Evolutionary conservation across 2,888 invertebrate species (phyloP).

Genomic region (Mongoloraphidia duomilia): DNA sequence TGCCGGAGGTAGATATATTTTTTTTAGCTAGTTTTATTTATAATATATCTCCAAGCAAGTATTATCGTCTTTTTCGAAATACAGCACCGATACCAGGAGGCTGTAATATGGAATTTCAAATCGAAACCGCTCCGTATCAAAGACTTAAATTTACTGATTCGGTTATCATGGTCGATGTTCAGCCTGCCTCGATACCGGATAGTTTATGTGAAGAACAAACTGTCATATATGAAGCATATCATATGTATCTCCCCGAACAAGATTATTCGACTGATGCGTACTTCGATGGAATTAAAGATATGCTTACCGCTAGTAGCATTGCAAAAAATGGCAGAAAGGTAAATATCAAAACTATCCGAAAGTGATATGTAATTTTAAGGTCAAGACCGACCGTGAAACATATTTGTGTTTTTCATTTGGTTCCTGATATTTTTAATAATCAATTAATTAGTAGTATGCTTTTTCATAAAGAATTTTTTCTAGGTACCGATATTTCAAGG

Average conservation of each 20-base stretch:
- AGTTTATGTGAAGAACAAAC: constrained; percentile 25
- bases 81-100: constrained; percentile 67
- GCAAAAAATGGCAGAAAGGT: constrained; percentile 37
- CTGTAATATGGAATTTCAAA: constrained; percentile 54
- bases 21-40: background rate
- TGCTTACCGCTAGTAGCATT: constrained; percentile 45
- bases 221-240: constrained; percentile 40
- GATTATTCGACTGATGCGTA: constrained; percentile 40
- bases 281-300: constrained; percentile 41
- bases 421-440: too few species aligned
- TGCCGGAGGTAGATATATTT: background rate
- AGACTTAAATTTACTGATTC: constrained; percentile 26
- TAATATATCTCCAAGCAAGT: background rate
- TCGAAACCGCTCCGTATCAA: constrained; percentile 46
- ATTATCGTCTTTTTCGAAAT: constrained; percentile 17
- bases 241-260: constrained; percentile 42
- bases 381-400: too few species aligned
- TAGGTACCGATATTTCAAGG: too few species aligned
- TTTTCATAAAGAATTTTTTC: too few species aligned
- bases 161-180: constrained; percentile 38
- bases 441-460: too few species aligned
- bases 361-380: too few species aligned
- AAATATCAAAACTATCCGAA: constrained; percentile 16
- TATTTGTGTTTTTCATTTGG: too few species aligned
- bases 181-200: constrained; percentile 31